phyloP scores from a whole-genome alignment of 1,140 invertebrate species.

The Pollicipes pollicipes region DNA sequence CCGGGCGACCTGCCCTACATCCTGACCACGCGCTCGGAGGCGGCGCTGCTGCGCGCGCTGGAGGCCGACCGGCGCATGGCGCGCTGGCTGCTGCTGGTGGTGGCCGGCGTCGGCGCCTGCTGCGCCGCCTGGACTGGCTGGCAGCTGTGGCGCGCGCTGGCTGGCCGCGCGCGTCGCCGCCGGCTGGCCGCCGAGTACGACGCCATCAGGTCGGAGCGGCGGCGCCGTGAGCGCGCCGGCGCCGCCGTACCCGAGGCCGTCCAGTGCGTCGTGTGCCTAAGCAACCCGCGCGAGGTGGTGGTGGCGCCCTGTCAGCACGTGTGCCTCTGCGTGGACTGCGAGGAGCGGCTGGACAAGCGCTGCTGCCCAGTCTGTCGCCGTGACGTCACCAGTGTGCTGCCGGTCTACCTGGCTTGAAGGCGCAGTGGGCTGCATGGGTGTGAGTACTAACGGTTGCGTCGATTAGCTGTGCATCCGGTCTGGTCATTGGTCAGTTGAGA shows the following conservation, averaged over 20 bases:
- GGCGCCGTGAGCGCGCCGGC: background rate
- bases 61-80: background rate
- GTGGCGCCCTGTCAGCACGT: background rate
- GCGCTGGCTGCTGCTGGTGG: background rate
- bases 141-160: background rate
- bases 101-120: background rate
- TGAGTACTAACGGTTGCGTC: too few species aligned
- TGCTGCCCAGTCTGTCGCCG: background rate
- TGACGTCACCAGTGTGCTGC: background rate
- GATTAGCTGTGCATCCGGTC: too few species aligned
- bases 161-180: background rate
- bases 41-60: background rate
- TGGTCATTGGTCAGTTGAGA: too few species aligned
- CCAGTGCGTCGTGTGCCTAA: conserved; percentile 3
- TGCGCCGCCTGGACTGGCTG: background rate
- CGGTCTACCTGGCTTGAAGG: background rate
- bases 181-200: background rate
- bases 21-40: background rate
- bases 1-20: background rate
- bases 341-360: background rate
- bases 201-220: background rate
- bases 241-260: background rate
- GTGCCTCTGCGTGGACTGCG: background rate
- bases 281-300: conserved; percentile 4
- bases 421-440: too few species aligned